Percentiles rank a stretch among this genome's conserved stretches.
These are phyloP conservation scores for Aspidapion aeneum DNA, from an alignment of 2,888 invertebrate genomes.

Conservation along the genomic window DNA sequence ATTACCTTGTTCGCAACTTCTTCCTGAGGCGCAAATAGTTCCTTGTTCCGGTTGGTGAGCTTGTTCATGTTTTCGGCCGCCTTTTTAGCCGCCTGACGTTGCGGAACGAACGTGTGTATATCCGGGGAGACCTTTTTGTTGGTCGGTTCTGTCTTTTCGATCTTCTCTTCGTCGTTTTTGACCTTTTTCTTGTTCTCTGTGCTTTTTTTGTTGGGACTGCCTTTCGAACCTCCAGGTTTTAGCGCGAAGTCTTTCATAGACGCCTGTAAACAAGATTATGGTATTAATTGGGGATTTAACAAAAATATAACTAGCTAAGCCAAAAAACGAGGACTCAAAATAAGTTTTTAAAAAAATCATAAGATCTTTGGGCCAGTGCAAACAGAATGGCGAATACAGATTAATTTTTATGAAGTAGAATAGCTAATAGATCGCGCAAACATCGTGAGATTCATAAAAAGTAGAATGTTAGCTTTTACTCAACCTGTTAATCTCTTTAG, in stretches of 20 bases:
- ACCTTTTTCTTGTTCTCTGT: slow-evolving; percentile 27
- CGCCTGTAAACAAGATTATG: slow-evolving; percentile 54
- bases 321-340: no score
- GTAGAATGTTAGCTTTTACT: no score
- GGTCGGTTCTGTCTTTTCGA: no score
- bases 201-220: slow-evolving; percentile 37
- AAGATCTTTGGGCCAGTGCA: no score
- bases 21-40: slow-evolving; percentile 31
- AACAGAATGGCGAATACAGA: no score
- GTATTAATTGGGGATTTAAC: neutral
- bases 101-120: slow-evolving; percentile 85
- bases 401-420: no score
- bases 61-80: slow-evolving; percentile 80
- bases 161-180: slow-evolving; percentile 30
- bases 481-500: no score
- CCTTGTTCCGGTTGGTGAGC: slow-evolving; percentile 54
- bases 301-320: no score
- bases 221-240: slow-evolving; percentile 42
- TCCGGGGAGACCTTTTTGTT: slow-evolving; percentile 57
- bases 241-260: slow-evolving; percentile 79
- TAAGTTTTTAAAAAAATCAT: no score
- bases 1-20: slow-evolving; percentile 16
- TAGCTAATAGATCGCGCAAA: no score
- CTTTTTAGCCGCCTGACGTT: slow-evolving; percentile 87
- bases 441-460: no score